A percentile compares a stretch with the other conserved stretches of the same genome.
Evolutionary conservation across 1,140 invertebrate species (phyloP).

Genomic region (Drosophila equinoxialis): DNA sequence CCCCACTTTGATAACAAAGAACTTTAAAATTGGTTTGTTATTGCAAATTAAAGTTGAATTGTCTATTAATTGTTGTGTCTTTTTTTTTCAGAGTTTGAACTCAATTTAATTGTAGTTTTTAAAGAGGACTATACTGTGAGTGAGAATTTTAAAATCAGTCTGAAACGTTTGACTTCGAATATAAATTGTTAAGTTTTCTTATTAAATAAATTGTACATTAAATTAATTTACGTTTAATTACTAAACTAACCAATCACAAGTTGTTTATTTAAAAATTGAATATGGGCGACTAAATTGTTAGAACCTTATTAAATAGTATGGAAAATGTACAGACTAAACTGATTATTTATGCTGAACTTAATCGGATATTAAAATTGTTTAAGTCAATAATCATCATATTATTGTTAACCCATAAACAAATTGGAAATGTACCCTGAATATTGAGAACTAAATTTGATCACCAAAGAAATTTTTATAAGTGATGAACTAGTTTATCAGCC

Average conservation of each 20-base stretch:
- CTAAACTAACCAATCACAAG: too few relatives aligned
- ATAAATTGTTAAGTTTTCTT: conserved; percentile 11
- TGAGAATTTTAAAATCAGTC: conserved; percentile 92
- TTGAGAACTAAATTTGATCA: too few relatives aligned
- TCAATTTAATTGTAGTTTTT: conserved; percentile 96
- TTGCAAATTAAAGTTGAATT: conserved; percentile 32
- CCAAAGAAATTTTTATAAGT: too few relatives aligned
- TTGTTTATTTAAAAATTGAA: too few relatives aligned
- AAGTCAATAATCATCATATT: too few relatives aligned
- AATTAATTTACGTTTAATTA: neutral
- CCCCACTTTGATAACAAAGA: conserved; percentile 93
- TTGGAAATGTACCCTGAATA: too few relatives aligned
- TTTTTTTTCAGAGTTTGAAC: conserved; percentile 93
- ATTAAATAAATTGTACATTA: neutral
- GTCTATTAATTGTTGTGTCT: conserved; percentile 46
- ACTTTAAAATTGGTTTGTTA: conserved; percentile 96
- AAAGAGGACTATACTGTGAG: conserved; percentile 96
- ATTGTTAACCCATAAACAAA: too few relatives aligned
- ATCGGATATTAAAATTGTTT: too few relatives aligned
- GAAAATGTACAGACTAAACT: too few relatives aligned
- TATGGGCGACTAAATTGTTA: too few relatives aligned
- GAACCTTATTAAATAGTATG: too few relatives aligned
- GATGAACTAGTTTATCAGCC: neutral
- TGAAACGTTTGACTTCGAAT: conserved; percentile 54
- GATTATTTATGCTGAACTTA: too few relatives aligned